Evolutionary conservation across 2,888 invertebrate genomes (phyloP).

Genomic region (Parnassius apollo): DNA sequence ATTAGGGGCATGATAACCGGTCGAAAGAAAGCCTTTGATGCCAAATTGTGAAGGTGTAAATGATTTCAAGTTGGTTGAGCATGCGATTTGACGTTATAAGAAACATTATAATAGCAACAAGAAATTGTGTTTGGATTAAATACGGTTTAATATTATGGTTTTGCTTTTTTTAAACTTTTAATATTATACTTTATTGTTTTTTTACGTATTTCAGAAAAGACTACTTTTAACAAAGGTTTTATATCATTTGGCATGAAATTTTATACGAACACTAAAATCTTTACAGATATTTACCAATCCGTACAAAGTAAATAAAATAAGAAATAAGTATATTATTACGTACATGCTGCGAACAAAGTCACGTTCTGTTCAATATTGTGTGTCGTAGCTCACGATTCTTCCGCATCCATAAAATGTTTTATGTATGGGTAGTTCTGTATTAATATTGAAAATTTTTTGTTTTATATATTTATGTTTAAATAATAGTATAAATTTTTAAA

Average conservation of each 20-base stretch:
- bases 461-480: conserved; percentile 27
- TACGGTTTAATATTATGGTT: too few species aligned
- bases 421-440: conserved; percentile 30
- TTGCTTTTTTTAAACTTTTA: too few species aligned
- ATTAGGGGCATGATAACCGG: conserved; percentile 73
- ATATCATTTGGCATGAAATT: too few species aligned
- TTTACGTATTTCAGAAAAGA: too few species aligned
- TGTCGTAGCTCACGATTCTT: conserved; percentile 21
- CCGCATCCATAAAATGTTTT: conserved; percentile 27
- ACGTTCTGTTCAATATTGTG: conserved; percentile 28
- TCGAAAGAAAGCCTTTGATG: conserved; percentile 70
- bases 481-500: conserved; percentile 20
- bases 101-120: neutral
- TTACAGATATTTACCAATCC: conserved; percentile 30
- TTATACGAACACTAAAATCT: neutral
- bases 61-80: conserved; percentile 42
- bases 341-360: conserved; percentile 22
- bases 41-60: conserved; percentile 71
- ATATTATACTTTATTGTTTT: too few species aligned
- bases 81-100: conserved; percentile 22
- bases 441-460: conserved; percentile 33
- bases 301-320: neutral
- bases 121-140: neutral
- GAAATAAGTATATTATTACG: conserved; percentile 9
- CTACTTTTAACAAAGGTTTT: too few species aligned